Evolutionary conservation across 2,888 invertebrate genomes (phyloP).

Genomic region (Melitaea athalia): DNA sequence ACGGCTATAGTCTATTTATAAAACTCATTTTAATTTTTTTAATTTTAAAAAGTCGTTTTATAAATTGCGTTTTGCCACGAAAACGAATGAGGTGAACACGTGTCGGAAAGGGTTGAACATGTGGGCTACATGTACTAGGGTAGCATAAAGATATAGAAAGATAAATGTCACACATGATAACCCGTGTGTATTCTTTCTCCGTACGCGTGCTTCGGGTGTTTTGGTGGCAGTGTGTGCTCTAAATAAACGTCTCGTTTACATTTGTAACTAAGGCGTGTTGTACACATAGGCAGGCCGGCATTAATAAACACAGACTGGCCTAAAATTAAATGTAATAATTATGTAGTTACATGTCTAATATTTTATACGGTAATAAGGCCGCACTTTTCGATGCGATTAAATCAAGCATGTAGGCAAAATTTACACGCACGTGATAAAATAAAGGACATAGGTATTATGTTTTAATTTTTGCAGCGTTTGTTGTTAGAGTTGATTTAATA

Average conservation of each 20-base stretch:
- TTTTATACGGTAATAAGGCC: too few species aligned
- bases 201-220: conserved; percentile 38
- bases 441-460: too few species aligned
- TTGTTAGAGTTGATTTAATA: too few species aligned
- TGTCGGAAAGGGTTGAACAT: conserved; percentile 79
- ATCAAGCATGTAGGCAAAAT: too few species aligned
- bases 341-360: too few species aligned
- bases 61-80: not conserved
- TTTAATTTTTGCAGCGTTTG: too few species aligned
- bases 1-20: too few species aligned
- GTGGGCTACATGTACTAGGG: conserved; percentile 78
- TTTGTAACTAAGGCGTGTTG: not conserved
- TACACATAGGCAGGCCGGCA: not conserved
- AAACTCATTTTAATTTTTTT: too few species aligned
- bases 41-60: too few species aligned
- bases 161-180: conserved; percentile 64
- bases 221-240: conserved; percentile 23
- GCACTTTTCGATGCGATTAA: too few species aligned
- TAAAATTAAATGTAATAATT: not conserved
- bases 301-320: too few species aligned
- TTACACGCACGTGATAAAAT: too few species aligned
- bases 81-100: conserved; percentile 42
- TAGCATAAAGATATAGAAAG: conserved; percentile 55
- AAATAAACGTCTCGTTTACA: not conserved
- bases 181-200: conserved; percentile 49